These are phyloP conservation scores for Cariama cristata DNA, from an alignment of 2,113 vertebrate genomes.

Conservation along the genomic window DNA sequence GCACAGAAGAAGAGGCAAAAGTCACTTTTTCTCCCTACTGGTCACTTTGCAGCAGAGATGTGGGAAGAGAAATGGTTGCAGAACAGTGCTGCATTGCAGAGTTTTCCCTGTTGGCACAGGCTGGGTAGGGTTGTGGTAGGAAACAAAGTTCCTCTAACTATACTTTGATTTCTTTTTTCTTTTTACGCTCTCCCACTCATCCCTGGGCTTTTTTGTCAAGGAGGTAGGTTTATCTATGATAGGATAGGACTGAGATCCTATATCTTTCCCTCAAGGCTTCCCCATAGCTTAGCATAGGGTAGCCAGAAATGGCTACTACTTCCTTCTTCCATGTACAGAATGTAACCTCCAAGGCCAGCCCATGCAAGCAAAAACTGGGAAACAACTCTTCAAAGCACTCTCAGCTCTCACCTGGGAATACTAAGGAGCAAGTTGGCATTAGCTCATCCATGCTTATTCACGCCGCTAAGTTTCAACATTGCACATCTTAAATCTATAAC, in stretches of 20 bases:
- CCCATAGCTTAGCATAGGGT: not conserved
- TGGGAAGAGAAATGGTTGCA: not conserved
- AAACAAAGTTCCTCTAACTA: not conserved
- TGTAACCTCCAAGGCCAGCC: not conserved
- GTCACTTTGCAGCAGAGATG: not conserved
- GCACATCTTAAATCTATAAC: not conserved
- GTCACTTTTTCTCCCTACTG: not conserved
- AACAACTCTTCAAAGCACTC: not conserved
- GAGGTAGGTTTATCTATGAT: not conserved
- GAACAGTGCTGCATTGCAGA: not conserved
- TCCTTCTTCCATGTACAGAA: not conserved
- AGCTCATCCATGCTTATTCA: not conserved
- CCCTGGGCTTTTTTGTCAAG: not conserved
- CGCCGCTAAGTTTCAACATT: fast-evolving
- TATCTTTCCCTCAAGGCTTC: not conserved
- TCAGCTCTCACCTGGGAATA: not conserved
- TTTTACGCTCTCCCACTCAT: no score
- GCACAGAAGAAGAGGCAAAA: not conserved
- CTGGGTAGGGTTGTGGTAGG: not conserved
- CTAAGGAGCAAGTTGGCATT: not conserved
- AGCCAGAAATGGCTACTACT: not conserved
- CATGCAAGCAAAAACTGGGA: not conserved
- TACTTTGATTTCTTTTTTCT: not conserved
- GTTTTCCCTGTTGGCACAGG: not conserved
- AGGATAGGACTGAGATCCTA: not conserved